Conservation (phyloP, 2,797 vertebrate species). For the Lithobates sylvaticus region DNA sequence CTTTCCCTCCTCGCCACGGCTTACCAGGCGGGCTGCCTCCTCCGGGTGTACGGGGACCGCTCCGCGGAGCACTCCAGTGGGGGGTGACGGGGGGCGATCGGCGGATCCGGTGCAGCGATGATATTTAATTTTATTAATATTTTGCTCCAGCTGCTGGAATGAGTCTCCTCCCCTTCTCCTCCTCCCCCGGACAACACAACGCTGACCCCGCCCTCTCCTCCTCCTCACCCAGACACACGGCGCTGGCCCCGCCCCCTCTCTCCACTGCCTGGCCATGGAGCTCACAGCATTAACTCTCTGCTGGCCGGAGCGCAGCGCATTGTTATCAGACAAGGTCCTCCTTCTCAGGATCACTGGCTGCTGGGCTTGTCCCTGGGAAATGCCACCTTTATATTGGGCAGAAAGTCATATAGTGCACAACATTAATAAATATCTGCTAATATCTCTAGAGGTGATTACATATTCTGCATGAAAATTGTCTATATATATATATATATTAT, state of each 20-base stretch:
- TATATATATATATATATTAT: too few species aligned
- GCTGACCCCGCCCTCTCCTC: slow-evolving; percentile 20
- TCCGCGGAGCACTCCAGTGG: background rate
- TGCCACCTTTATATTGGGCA: too few species aligned
- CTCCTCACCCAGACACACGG: slow-evolving; percentile 50
- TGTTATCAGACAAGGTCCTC: background rate
- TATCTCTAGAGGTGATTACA: too few species aligned
- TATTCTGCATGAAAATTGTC: too few species aligned
- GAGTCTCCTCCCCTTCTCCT: slow-evolving; percentile 10
- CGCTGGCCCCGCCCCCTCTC: slow-evolving; percentile 4
- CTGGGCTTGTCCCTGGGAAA: too few species aligned
- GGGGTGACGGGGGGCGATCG: background rate
- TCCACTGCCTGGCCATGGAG: slow-evolving; percentile 1
- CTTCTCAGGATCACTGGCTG: too few species aligned
- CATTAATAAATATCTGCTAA: too few species aligned
- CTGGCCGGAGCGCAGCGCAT: background rate
- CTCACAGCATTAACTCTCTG: background rate
- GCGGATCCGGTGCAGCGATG: background rate
- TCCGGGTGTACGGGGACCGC: background rate
- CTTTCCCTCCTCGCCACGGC: slow-evolving; percentile 36
- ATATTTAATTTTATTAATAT: slow-evolving; percentile 57
- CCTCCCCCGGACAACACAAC: slow-evolving; percentile 15
- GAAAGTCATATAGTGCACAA: too few species aligned
- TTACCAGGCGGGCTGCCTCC: slow-evolving; percentile 42
- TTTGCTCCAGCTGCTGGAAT: slow-evolving; percentile 18